These are phyloP conservation scores for Hyles vespertilio DNA, from an alignment of 1,140 invertebrate genomes.

Conservation along the genomic window DNA sequence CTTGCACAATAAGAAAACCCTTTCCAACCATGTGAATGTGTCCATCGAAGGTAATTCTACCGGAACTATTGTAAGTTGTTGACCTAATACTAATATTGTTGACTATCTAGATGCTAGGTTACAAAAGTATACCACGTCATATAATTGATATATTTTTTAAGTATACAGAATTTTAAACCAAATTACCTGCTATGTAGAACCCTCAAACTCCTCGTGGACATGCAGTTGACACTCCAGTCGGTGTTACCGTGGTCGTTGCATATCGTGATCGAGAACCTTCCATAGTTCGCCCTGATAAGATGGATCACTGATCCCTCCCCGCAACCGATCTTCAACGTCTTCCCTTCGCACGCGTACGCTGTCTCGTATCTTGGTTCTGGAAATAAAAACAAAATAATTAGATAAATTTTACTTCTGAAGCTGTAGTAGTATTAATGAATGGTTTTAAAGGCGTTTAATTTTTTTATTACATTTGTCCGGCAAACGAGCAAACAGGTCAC, in stretches of 20 bases:
- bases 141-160: too few relatives aligned
- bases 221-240: constrained; percentile 98
- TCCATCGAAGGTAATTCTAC: too few relatives aligned
- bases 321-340: constrained; percentile 91
- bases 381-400: constrained; percentile 21
- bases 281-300: constrained; percentile 95
- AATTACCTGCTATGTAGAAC: constrained; percentile 88
- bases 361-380: constrained; percentile 84
- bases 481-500: too few relatives aligned
- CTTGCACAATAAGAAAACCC: too few relatives aligned
- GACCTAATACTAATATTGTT: too few relatives aligned
- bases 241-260: constrained; percentile 97
- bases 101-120: too few relatives aligned
- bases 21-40: too few relatives aligned
- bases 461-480: too few relatives aligned
- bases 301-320: constrained; percentile 91
- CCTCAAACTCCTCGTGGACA: constrained; percentile 88
- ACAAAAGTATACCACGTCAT: too few relatives aligned
- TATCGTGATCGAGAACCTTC: constrained; percentile 95
- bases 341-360: constrained; percentile 95
- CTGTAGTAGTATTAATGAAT: too few relatives aligned
- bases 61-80: too few relatives aligned
- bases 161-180: not conserved
- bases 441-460: too few relatives aligned
- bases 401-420: not conserved